A percentile compares a stretch with the other conserved stretches of the same genome.
Conservation (phyloP, 2,797 vertebrate species). For the Labroides dimidiatus region DNA sequence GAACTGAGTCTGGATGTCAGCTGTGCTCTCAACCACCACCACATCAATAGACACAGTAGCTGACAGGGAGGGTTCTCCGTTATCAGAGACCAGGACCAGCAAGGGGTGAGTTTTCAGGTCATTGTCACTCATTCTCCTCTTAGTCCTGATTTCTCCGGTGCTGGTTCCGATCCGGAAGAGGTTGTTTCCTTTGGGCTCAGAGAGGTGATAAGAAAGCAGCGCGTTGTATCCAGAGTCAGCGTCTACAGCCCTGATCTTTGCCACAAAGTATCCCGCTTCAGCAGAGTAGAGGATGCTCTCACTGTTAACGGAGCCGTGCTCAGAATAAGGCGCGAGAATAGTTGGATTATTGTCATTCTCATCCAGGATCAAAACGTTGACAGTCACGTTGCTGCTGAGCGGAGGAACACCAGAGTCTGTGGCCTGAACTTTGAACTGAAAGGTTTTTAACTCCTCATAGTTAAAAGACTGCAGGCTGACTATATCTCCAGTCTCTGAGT, state of each 20-base stretch:
- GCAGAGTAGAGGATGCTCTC: conserved; percentile 72
- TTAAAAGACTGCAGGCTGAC: conserved; percentile 51
- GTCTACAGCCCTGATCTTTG: conserved; percentile 72
- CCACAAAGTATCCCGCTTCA: conserved; percentile 70
- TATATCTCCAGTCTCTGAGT: conserved; percentile 49
- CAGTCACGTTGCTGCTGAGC: conserved; percentile 57
- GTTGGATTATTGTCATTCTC: conserved; percentile 74
- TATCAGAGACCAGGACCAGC: conserved; percentile 75
- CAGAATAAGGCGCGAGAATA: conserved; percentile 66
- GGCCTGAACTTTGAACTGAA: conserved; percentile 60
- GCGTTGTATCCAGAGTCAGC: conserved; percentile 74
- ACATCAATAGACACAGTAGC: conserved; percentile 67
- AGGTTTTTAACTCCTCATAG: conserved; percentile 50
- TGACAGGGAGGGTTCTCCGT: conserved; percentile 71
- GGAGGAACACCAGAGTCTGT: conserved; percentile 66
- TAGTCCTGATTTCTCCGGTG: conserved; percentile 71
- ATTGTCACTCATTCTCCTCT: conserved; percentile 66
- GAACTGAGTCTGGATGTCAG: conserved; percentile 40
- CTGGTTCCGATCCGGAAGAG: conserved; percentile 71
- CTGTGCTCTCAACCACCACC: conserved; percentile 54
- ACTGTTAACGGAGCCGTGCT: conserved; percentile 58
- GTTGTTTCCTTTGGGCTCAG: conserved; percentile 63
- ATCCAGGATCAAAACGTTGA: conserved; percentile 63
- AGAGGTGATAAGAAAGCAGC: conserved; percentile 65
- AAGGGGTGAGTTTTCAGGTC: conserved; percentile 65